These are phyloP conservation scores for Melanostigma gelatinosum DNA, from an alignment of 2,113 vertebrate species.

Conservation along the genomic window DNA sequence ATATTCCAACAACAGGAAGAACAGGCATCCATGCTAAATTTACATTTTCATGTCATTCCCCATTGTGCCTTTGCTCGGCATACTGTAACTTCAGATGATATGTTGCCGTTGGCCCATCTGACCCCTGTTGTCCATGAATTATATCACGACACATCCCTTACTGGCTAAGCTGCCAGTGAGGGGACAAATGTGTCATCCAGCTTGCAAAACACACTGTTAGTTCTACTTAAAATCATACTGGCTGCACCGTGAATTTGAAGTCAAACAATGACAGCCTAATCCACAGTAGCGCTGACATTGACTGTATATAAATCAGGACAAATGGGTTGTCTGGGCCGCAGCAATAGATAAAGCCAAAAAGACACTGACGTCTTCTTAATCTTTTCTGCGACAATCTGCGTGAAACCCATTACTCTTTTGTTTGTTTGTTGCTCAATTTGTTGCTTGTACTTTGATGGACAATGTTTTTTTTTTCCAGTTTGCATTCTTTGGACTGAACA, in stretches of 20 bases:
- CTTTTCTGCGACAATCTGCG: neutral
- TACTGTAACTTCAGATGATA: constrained; percentile 23
- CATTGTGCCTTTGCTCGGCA: neutral
- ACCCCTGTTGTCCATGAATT: constrained; percentile 27
- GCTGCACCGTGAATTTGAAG: constrained; percentile 13
- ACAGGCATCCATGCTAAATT: neutral
- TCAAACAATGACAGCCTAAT: constrained; percentile 25
- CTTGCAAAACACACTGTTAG: constrained; percentile 26
- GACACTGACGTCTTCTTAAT: neutral
- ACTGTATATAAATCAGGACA: neutral
- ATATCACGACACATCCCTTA: constrained; percentile 4
- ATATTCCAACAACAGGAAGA: neutral
- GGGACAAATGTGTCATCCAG: neutral
- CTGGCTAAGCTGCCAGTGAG: neutral
- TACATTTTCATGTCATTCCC: neutral
- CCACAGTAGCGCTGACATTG: constrained; percentile 6
- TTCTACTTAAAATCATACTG: constrained; percentile 24
- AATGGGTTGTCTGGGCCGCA: neutral
- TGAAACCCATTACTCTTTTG: neutral
- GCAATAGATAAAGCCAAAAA: neutral
- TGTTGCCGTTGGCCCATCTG: neutral
- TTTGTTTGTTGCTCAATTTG: constrained; percentile 3
- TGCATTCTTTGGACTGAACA: neutral
- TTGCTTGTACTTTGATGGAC: constrained; percentile 1
- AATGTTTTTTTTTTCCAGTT: neutral